phyloP scores from a whole-genome alignment of 2,797 vertebrate genomes.

The Alcedo atthis region DNA sequence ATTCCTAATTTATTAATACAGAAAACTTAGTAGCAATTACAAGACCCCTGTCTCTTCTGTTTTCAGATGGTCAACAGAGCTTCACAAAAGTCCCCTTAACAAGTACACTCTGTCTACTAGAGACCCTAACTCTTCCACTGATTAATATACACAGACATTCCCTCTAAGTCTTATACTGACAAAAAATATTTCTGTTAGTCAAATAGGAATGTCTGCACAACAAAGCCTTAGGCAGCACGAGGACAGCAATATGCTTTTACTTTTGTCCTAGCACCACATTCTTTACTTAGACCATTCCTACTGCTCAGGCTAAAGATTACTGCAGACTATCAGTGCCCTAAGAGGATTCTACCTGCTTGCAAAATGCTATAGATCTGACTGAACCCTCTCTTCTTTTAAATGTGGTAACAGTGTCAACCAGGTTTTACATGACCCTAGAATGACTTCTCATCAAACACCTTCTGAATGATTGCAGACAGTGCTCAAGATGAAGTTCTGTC shows the following conservation, averaged over 20 bases:
- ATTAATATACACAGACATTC: background rate
- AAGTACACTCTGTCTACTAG: background rate
- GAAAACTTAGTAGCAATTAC: background rate
- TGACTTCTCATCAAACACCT: rapidly evolving
- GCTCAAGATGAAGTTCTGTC: background rate
- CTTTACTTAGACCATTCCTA: background rate
- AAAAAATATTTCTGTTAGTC: background rate
- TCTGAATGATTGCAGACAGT: background rate
- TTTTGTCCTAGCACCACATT: background rate
- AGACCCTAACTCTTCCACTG: background rate
- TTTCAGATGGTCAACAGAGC: background rate
- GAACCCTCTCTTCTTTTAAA: background rate
- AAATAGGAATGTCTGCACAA: background rate
- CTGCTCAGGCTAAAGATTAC: background rate
- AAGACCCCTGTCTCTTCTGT: background rate
- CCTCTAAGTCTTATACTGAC: background rate
- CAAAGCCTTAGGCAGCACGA: background rate
- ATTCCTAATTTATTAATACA: background rate
- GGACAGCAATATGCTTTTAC: background rate
- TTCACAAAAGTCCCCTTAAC: background rate
- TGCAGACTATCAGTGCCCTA: background rate
- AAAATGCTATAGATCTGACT: background rate
- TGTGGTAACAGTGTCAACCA: rapidly evolving
- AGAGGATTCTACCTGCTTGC: background rate
- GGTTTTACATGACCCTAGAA: background rate